phyloP scores from a whole-genome alignment of 1,140 invertebrate species.

The Cotesia glomerata region DNA sequence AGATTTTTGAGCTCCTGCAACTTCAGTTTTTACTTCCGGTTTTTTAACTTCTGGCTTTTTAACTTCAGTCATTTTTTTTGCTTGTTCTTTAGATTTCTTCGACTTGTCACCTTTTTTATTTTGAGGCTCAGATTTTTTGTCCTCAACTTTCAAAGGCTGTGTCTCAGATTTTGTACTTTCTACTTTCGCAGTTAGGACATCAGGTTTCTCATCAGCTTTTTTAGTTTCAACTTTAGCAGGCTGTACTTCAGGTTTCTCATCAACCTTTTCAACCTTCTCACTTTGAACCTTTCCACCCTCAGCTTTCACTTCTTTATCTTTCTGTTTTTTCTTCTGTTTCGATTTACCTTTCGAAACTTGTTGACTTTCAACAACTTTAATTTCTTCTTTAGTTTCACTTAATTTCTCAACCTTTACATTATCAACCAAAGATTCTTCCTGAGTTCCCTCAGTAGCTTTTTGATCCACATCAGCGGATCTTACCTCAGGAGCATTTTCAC shows the following conservation, averaged over 20 bases:
- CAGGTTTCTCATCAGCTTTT: conserved; percentile 3
- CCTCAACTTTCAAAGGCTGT: neutral
- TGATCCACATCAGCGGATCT: no score
- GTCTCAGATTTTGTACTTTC: neutral
- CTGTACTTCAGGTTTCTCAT: neutral
- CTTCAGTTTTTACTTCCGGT: neutral
- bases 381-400: neutral
- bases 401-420: no score
- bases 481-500: conserved; percentile 25
- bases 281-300: conserved; percentile 23
- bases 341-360: neutral
- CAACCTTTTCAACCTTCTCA: conserved; percentile 13
- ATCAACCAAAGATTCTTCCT: no score
- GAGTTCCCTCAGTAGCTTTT: no score
- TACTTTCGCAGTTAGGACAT: conserved; percentile 10
- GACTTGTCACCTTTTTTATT: conserved; percentile 17
- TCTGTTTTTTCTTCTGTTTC: conserved; percentile 27
- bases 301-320: conserved; percentile 13
- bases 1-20: neutral
- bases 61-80: conserved; percentile 30
- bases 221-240: neutral
- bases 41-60: neutral
- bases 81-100: neutral
- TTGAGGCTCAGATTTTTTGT: conserved; percentile 16
- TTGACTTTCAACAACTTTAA: neutral